These are phyloP conservation scores for Amiota communis DNA, from an alignment of 2,888 invertebrate genomes.

Conservation along the genomic window DNA sequence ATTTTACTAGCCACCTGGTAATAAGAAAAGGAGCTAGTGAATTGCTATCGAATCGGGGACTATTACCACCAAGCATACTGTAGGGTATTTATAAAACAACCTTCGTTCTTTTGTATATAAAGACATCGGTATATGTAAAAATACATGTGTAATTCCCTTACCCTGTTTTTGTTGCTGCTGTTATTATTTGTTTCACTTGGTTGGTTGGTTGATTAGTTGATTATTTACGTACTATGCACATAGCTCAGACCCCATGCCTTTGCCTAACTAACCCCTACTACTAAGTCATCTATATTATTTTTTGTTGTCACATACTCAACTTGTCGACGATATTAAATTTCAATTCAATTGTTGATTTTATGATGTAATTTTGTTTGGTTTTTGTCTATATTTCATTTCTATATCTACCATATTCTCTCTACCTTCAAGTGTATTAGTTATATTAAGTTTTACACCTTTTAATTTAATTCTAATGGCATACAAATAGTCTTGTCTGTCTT, in stretches of 20 bases:
- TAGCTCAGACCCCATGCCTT: too few species aligned
- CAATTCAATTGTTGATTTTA: slow-evolving; percentile 48
- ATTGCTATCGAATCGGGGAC: too few species aligned
- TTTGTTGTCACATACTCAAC: neutral
- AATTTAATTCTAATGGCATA: neutral
- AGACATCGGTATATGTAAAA: too few species aligned
- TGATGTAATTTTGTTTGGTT: slow-evolving; percentile 51
- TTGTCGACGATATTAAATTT: slow-evolving; percentile 32
- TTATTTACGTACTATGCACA: too few species aligned
- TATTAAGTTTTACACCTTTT: neutral
- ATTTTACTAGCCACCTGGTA: too few species aligned
- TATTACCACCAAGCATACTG: too few species aligned
- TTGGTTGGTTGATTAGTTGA: neutral
- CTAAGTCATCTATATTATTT: too few species aligned
- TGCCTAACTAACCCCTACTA: too few species aligned
- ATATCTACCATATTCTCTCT: neutral
- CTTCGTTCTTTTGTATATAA: too few species aligned
- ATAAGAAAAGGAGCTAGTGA: too few species aligned
- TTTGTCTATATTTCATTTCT: neutral
- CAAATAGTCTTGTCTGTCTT: neutral
- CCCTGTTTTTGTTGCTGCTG: neutral
- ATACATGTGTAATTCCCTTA: neutral
- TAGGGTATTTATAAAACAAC: too few species aligned
- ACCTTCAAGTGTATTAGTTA: neutral
- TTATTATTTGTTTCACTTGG: slow-evolving; percentile 1